Base-by-base conservation (phyloP, 2,888 invertebrate species). In the Coremacera marginata region DNA sequence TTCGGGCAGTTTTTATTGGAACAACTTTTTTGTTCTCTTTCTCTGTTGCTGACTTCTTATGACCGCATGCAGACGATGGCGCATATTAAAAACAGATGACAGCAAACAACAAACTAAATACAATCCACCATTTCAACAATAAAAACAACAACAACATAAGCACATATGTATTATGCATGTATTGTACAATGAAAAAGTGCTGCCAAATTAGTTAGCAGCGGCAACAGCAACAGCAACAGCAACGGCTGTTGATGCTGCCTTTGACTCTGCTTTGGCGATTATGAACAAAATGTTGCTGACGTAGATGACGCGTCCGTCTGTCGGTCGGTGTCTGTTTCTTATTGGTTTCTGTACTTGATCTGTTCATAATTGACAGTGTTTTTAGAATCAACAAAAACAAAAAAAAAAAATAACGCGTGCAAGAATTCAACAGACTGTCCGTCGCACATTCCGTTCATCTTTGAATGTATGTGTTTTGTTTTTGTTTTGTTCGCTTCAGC, bases 141-240 rank as follows among this genome's bases (percentile, higher is more conserved):
- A 44, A 44, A 11, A 44, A 44, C 44, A 44, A 44, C 44, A 44
- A 44, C 44, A 44, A 44, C 11, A 44, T 1, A 44, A 44, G 11
- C 44, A 44, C 14, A 44, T 44, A 44, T 44, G 14, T 44, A 44
- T 44, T 44, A 11, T 44, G 19, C 9, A 25, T 9, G 44, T 11
- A 9, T 11, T 9, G 44, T 11, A 9, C 44, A 11, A 44, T 4
- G 55, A 60, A 63, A 63, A 70, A 70, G 55, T 55, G 70, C 70
- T 55, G 70, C 70, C 70, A 70, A 70, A 70, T 70, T 70, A 70
- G 52, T 52, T 70, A 55, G 5, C 31, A 25, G 27, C 55, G 68
- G 51, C 22, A 22, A 25, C 27, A 25, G 70, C 16, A 8, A 16
- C 55, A 51, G 51, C 22, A 22, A 25, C 27, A 25, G 70, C 16